A percentile compares a stretch with the other conserved stretches of the same genome.
phyloP scores from a whole-genome alignment of 1,140 invertebrate genomes.

The Drosophila equinoxialis region DNA sequence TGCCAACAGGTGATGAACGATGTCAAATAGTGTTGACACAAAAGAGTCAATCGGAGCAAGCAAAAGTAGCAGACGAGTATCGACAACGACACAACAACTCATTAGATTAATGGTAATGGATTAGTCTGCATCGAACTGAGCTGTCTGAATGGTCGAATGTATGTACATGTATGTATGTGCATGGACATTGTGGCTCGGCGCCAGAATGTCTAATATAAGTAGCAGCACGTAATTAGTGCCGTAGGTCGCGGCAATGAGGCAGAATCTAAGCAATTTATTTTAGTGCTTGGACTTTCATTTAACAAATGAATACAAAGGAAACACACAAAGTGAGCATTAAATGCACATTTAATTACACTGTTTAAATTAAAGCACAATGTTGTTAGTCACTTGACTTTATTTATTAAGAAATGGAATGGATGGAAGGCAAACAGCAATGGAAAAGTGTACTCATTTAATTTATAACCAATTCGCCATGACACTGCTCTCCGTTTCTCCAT shows the following conservation, averaged over 20 bases:
- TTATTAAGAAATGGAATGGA: slow-evolving; percentile 6
- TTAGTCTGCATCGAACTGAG: slow-evolving; percentile 65
- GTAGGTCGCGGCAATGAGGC: slow-evolving; percentile 46
- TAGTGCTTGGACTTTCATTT: slow-evolving; percentile 21
- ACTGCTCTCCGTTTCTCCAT: slow-evolving; percentile 26
- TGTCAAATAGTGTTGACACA: slow-evolving; percentile 56
- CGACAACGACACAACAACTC: slow-evolving; percentile 56
- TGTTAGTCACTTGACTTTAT: slow-evolving; percentile 12
- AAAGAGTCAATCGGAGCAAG: slow-evolving; percentile 60
- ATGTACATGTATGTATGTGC: too few relatives aligned
- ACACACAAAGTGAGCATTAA: slow-evolving; percentile 24
- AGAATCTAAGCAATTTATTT: slow-evolving; percentile 24
- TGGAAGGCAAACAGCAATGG: slow-evolving; percentile 20
- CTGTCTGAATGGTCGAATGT: slow-evolving; percentile 18
- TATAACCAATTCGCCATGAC: slow-evolving; percentile 40
- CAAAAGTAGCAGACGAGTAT: slow-evolving; percentile 16
- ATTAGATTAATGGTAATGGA: slow-evolving; percentile 82
- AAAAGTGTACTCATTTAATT: slow-evolving; percentile 18
- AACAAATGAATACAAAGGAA: neutral
- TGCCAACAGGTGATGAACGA: slow-evolving; percentile 68
- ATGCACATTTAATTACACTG: slow-evolving; percentile 49
- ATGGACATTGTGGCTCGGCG: slow-evolving; percentile 53
- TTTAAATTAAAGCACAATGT: slow-evolving; percentile 39
- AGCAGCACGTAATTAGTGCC: slow-evolving; percentile 73
- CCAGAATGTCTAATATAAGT: slow-evolving; percentile 62